Base-by-base conservation (phyloP, 2,888 invertebrate genomes). In the Sphaeridia pumilis region DNA sequence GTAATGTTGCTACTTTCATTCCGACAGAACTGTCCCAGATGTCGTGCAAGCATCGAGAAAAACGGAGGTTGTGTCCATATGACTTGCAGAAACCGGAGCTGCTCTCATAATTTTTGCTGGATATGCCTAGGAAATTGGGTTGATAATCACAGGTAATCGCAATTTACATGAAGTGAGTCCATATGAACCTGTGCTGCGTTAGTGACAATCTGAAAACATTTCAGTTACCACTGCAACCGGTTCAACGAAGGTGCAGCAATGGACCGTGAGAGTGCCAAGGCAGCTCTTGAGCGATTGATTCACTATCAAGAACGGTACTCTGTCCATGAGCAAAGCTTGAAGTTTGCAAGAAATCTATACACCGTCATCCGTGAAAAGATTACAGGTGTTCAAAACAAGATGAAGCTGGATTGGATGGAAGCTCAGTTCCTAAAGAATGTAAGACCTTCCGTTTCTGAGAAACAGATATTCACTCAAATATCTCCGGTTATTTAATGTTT, bases 51-150 rank as follows among this genome's bases (percentile, higher is more conserved):
- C 3, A 67, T 67, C 52, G 67, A 67, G 52, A 67, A 68, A 56
- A 74, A 77, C 67, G 78, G 77, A 20, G 78, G 78, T 24, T 79
- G 78, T 67, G 78, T 78, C 67, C 78, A 78, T 67, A 77, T 78
- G 76, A 73, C 76, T 38, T 79, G 78, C 67, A 75, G 75, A 66
- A 77, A 76, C 66, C 70, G 70, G 59, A 70, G 71, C 49, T 79
- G 78, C 65, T 71, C 72, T 53, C 71, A 71, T 46, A 76, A 78
- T 60, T 78, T 78, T 67, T 78, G 78, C 67, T 78, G 78, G 78
- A 74, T 77, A 57, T 79, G 78, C 63, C 70, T 78, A 25, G 77
- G 76, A 1, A 73, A 75, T 4, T 78, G 78, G 78, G 74, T 75
- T 62, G 76, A 77, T 2, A 77, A 78, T 66, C 76, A 76, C 21